Evolutionary conservation across 2,888 invertebrate species (phyloP).

Genomic region (Biston betularia): DNA sequence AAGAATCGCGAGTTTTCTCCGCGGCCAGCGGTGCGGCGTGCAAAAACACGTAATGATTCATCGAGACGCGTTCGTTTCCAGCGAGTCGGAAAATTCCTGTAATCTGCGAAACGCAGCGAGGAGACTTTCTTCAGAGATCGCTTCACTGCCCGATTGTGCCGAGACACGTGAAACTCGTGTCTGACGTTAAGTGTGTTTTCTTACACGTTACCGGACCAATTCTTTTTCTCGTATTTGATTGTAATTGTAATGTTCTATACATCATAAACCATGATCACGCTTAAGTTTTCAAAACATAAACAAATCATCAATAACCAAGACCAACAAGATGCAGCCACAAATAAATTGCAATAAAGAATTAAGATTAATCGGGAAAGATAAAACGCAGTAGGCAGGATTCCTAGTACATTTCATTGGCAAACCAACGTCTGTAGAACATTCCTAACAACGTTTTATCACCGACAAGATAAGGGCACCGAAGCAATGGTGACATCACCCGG

Average conservation of each 20-base stretch:
- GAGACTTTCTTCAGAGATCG: slow-evolving; percentile 78
- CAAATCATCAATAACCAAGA: slow-evolving; percentile 14
- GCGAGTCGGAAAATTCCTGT: slow-evolving; percentile 84
- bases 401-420: slow-evolving; percentile 57
- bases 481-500: slow-evolving; percentile 78
- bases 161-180: slow-evolving; percentile 63
- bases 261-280: not conserved
- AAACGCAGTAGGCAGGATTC: slow-evolving; percentile 43
- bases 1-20: slow-evolving; percentile 66
- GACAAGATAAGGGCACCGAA: slow-evolving; percentile 76
- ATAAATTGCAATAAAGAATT: slow-evolving; percentile 32
- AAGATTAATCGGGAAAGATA: slow-evolving; percentile 36
- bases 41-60: slow-evolving; percentile 81
- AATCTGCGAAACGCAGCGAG: slow-evolving; percentile 57
- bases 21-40: slow-evolving; percentile 52
- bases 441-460: slow-evolving; percentile 75
- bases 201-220: slow-evolving; percentile 7
- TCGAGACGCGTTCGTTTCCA: slow-evolving; percentile 79
- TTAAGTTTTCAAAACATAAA: slow-evolving; percentile 3
- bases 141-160: slow-evolving; percentile 56
- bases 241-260: not conserved
- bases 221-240: not conserved
- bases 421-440: slow-evolving; percentile 66
- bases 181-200: slow-evolving; percentile 26
- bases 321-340: slow-evolving; percentile 16